A percentile compares a stretch with the other conserved stretches of the same genome.
phyloP scores from a whole-genome alignment of 2,113 vertebrate species.

The Dipodomys ordii region DNA sequence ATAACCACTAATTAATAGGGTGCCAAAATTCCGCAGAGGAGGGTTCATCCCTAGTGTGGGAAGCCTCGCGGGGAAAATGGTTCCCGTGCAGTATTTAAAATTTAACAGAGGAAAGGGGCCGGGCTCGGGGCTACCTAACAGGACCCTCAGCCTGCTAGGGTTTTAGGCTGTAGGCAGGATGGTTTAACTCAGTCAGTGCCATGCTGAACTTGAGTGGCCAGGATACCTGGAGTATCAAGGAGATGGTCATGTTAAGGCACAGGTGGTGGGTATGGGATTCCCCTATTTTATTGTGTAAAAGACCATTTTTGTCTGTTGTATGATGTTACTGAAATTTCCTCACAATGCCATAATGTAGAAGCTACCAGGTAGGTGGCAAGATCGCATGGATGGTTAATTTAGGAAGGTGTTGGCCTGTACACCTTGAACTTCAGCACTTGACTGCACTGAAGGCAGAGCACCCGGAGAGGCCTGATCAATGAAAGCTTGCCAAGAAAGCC shows the following conservation, averaged over 20 bases:
- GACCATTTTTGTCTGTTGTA: constrained; percentile 36
- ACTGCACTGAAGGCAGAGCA: neutral
- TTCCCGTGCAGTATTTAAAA: constrained; percentile 87
- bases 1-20: constrained; percentile 91
- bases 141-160: constrained; percentile 71
- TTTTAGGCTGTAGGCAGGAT: constrained; percentile 78
- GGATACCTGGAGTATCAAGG: constrained; percentile 25
- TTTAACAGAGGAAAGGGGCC: constrained; percentile 86
- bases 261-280: neutral
- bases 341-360: constrained; percentile 55
- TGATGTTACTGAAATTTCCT: constrained; percentile 58
- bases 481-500: constrained; percentile 21
- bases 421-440: neutral
- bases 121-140: constrained; percentile 75
- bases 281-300: constrained; percentile 49
- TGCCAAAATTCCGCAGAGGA: constrained; percentile 89
- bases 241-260: constrained; percentile 19
- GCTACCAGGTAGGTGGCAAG: constrained; percentile 35
- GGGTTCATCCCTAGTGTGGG: constrained; percentile 86
- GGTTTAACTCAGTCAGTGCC: constrained; percentile 72
- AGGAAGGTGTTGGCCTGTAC: constrained; percentile 11
- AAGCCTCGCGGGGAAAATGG: constrained; percentile 82
- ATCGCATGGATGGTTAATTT: constrained; percentile 25
- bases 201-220: constrained; percentile 49
- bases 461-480: neutral